A percentile compares a stretch with the other conserved stretches of the same genome.
These are phyloP conservation scores for Bombyx mori DNA, from an alignment of 1,140 invertebrate genomes.

Conservation along the genomic window ASM3026992v2 NC_085131.1:7086501-7087000, in stretches of 20 bases:
- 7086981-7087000: slow-evolving; percentile 76
- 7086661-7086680: slow-evolving; percentile 26
- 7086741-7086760: slow-evolving; percentile 38
- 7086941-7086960: slow-evolving; percentile 89
- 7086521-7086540: slow-evolving; percentile 6
- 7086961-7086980: slow-evolving; percentile 89
- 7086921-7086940: slow-evolving; percentile 94
- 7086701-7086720: slow-evolving; percentile 16
- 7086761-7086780: slow-evolving; percentile 76
- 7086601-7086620: slow-evolving; percentile 50
- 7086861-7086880: slow-evolving; percentile 46
- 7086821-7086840: slow-evolving; percentile 77
- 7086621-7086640: slow-evolving; percentile 40
- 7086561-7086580: slow-evolving; percentile 21
- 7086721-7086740: slow-evolving; percentile 18
- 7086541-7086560: slow-evolving; percentile 43
- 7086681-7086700: slow-evolving; percentile 12
- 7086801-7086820: slow-evolving; percentile 80
- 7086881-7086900: slow-evolving; percentile 59
- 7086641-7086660: slow-evolving; percentile 49
- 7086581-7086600: slow-evolving; percentile 43
- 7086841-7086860: slow-evolving; percentile 78
- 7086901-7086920: slow-evolving; percentile 71
- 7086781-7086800: slow-evolving; percentile 80
- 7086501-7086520: slow-evolving; percentile 1